Percentiles rank a stretch among this genome's conserved stretches.
phyloP scores from a whole-genome alignment of 2,888 invertebrate species.

The Taenaris catops region DNA sequence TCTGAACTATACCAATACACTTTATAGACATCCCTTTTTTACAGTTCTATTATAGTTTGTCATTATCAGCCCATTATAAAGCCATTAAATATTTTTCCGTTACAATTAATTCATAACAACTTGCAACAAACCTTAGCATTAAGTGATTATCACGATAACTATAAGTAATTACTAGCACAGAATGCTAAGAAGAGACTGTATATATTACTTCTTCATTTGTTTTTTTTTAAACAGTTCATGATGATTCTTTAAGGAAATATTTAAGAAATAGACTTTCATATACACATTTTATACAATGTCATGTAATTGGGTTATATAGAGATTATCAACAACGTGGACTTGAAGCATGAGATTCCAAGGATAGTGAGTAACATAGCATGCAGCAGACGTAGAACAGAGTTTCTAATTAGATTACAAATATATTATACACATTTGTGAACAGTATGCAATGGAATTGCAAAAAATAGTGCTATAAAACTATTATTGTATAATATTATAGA shows the following conservation, averaged over 20 bases:
- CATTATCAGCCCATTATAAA: conserved; percentile 20
- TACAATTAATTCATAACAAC: conserved; percentile 35
- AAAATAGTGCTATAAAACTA: conserved; percentile 25
- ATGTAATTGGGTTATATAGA: conserved; percentile 24
- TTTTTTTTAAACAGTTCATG: conserved; percentile 19
- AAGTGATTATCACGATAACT: conserved; percentile 60
- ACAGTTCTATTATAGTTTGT: conserved; percentile 14
- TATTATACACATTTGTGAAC: conserved; percentile 22
- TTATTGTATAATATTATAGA: no score
- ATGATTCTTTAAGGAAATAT: conserved; percentile 14
- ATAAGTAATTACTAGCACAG: conserved; percentile 56
- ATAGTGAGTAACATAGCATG: conserved; percentile 15
- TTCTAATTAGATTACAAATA: conserved; percentile 15
- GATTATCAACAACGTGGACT: conserved; percentile 27
- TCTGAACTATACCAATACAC: conserved; percentile 15
- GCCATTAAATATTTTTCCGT: conserved; percentile 29
- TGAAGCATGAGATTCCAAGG: conserved; percentile 39
- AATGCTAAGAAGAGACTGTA: conserved; percentile 47
- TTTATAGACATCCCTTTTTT: conserved; percentile 17
- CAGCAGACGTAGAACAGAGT: conserved; percentile 18
- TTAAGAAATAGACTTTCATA: no score
- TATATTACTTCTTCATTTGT: conserved; percentile 18
- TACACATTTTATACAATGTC: conserved; percentile 22
- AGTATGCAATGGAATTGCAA: conserved; percentile 3
- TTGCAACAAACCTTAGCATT: conserved; percentile 61